phyloP scores from a whole-genome alignment of 2,797 vertebrate genomes.

The Scyliorhinus canicula region DNA sequence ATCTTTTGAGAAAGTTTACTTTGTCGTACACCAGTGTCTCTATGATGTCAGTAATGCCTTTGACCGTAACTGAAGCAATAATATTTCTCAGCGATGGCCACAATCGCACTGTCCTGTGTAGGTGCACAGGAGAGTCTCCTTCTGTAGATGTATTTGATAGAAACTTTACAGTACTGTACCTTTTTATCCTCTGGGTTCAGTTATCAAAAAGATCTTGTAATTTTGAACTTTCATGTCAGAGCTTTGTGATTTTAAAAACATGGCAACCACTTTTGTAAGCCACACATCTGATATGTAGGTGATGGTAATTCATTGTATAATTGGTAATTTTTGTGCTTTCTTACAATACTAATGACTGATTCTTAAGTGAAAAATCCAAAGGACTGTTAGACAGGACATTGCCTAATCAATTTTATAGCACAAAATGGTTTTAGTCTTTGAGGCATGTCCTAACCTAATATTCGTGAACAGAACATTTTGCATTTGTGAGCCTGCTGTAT shows the following conservation, averaged over 20 bases:
- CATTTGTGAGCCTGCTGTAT: slow-evolving; percentile 62
- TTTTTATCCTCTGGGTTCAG: slow-evolving; percentile 34
- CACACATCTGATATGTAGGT: slow-evolving; percentile 24
- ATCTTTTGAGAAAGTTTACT: slow-evolving; percentile 26
- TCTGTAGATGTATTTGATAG: slow-evolving; percentile 32
- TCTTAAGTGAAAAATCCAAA: slow-evolving; percentile 34
- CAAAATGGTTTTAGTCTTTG: slow-evolving; percentile 34
- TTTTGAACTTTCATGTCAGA: slow-evolving; percentile 21
- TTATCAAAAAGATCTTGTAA: slow-evolving; percentile 4
- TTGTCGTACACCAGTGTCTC: slow-evolving; percentile 25
- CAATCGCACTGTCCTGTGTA: slow-evolving; percentile 28
- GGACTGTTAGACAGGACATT: slow-evolving; percentile 37
- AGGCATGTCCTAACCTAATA: slow-evolving; percentile 27
- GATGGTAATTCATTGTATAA: background rate
- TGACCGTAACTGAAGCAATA: slow-evolving; percentile 38
- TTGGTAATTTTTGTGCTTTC: slow-evolving; percentile 31
- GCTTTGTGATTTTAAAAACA: slow-evolving; percentile 36
- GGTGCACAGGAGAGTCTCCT: background rate
- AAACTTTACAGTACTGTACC: slow-evolving; percentile 30
- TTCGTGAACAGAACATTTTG: slow-evolving; percentile 42
- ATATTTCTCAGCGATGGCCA: slow-evolving; percentile 30
- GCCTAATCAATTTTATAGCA: slow-evolving; percentile 39
- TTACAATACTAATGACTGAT: slow-evolving; percentile 37
- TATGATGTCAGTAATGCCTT: slow-evolving; percentile 28
- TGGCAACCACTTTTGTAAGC: slow-evolving; percentile 31